phyloP scores from a whole-genome alignment of 2,888 invertebrate genomes.

The Acleris emargana region DNA sequence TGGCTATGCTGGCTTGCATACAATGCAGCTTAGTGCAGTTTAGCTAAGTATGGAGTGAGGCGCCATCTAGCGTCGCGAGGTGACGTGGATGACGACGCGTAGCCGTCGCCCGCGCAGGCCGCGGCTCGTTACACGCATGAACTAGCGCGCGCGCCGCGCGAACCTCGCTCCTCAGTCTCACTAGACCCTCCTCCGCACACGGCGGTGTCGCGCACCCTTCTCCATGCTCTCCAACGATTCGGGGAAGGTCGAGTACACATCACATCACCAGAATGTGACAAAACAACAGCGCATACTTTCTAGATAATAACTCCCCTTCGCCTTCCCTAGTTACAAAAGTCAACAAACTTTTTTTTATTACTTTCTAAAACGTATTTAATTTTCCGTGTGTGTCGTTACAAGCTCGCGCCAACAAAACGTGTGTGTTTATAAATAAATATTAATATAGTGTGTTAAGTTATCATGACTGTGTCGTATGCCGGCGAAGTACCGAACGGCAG shows the following conservation, averaged over 20 bases:
- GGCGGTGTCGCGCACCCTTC: conserved; percentile 62
- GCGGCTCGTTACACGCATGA: conserved; percentile 52
- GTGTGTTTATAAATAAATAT: conserved; percentile 79
- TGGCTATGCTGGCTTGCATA: conserved; percentile 22
- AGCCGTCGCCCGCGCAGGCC: conserved; percentile 44
- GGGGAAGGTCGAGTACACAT: conserved; percentile 67
- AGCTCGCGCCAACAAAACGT: conserved; percentile 75
- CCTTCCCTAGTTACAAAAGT: conserved; percentile 65
- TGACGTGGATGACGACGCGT: conserved; percentile 36
- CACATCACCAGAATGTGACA: conserved; percentile 79
- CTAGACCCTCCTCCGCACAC: conserved; percentile 61
- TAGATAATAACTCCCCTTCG: conserved; percentile 67
- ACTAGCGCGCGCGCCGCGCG: conserved; percentile 44
- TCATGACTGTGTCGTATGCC: conserved; percentile 95
- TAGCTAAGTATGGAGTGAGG: conserved; percentile 14
- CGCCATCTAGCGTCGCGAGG: conserved; percentile 51
- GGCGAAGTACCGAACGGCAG: conserved; percentile 96
- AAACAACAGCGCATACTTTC: conserved; percentile 55
- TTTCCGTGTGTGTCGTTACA: conserved; percentile 76
- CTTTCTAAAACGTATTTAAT: conserved; percentile 81
- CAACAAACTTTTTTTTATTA: conserved; percentile 68
- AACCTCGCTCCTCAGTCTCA: conserved; percentile 57
- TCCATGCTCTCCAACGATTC: conserved; percentile 58
- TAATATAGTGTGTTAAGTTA: conserved; percentile 68
- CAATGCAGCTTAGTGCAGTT: conserved; percentile 27